Evolutionary conservation across 1,140 invertebrate species (phyloP).

Genomic region (Vanessa tameamea): DNA sequence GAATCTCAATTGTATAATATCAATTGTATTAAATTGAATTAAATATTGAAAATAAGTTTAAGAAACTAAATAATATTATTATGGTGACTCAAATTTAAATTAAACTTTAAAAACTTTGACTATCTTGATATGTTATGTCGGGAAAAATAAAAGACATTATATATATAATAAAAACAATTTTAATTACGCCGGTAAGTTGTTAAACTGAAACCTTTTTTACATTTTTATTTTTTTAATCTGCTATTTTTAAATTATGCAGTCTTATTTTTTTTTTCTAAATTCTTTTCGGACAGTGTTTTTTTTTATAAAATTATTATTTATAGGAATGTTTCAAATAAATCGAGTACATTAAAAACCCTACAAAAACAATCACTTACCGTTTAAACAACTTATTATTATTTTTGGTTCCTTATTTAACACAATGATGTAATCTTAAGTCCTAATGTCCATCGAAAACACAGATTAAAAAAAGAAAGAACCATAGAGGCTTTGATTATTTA

Average conservation of each 20-base stretch:
- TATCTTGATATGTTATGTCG: background rate
- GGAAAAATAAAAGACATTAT: slow-evolving; percentile 26
- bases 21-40: no score
- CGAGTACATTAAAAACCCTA: slow-evolving; percentile 11
- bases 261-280: slow-evolving; percentile 42
- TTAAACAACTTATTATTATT: slow-evolving; percentile 16
- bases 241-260: slow-evolving; percentile 46
- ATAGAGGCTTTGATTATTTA: no score
- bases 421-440: background rate
- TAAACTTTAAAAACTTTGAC: background rate
- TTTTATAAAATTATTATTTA: slow-evolving; percentile 17
- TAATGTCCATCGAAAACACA: background rate
- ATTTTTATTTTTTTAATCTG: slow-evolving; percentile 33
- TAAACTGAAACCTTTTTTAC: slow-evolving; percentile 37
- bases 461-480: no score
- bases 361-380: slow-evolving; percentile 21
- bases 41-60: no score
- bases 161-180: slow-evolving; percentile 46
- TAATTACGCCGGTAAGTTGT: slow-evolving; percentile 41
- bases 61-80: no score
- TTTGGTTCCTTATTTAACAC: slow-evolving; percentile 18
- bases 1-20: no score
- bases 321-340: slow-evolving; percentile 31
- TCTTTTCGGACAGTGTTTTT: slow-evolving; percentile 36
- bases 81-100: no score